These are phyloP conservation scores for Pammene fasciana DNA, from an alignment of 2,888 invertebrate species.

Conservation along the genomic window DNA sequence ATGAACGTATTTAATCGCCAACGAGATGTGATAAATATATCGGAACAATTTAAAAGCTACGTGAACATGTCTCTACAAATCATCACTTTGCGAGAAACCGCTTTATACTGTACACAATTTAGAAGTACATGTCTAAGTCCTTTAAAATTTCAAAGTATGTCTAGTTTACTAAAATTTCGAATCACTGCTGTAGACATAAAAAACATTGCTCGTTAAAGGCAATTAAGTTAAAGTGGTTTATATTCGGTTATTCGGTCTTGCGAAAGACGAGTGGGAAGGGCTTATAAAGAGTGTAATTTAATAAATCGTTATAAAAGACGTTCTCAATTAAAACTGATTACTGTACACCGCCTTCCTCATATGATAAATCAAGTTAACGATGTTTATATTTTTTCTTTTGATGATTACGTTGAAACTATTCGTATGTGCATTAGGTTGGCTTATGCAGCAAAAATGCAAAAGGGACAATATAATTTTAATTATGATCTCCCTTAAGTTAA, in stretches of 20 bases:
- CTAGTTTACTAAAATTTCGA: not conserved
- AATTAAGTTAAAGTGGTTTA: not conserved
- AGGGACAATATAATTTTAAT: not conserved
- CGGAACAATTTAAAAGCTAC: too few species aligned
- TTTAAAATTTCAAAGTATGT: too few species aligned
- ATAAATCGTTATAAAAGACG: conserved; percentile 1
- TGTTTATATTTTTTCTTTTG: conserved; percentile 5
- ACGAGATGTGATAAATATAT: too few species aligned
- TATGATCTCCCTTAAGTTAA: not conserved
- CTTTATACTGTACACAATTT: too few species aligned
- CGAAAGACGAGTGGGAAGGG: conserved; percentile 8
- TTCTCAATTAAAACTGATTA: conserved; percentile 15
- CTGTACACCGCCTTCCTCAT: not conserved
- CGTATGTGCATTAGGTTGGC: not conserved
- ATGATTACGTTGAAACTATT: not conserved
- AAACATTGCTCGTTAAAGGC: not conserved
- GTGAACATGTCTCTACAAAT: too few species aligned
- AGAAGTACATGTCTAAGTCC: too few species aligned
- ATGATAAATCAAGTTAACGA: conserved; percentile 18
- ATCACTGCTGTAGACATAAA: not conserved
- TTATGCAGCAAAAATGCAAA: not conserved
- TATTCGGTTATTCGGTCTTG: conserved; percentile 4
- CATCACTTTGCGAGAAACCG: too few species aligned
- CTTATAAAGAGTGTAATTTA: not conserved
- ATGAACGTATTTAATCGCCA: too few species aligned